Base-by-base conservation (phyloP, 2,113 vertebrate genomes). In the Lagopus muta region DNA sequence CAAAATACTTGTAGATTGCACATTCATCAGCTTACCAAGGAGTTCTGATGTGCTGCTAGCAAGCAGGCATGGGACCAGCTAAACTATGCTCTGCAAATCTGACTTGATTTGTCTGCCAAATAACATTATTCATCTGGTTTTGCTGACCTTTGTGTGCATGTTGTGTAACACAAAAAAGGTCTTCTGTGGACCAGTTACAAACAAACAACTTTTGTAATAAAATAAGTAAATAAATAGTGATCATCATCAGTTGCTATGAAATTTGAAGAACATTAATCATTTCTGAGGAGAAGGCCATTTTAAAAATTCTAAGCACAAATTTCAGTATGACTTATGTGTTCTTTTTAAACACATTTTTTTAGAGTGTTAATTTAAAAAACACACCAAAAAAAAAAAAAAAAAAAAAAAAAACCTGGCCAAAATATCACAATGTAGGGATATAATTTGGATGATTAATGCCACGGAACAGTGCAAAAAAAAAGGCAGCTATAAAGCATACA, bases 401-500 rank as follows among this genome's bases (percentile, higher is more conserved):
- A 52, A 78, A 65, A 77, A 95, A 90, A 90, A 82, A 24, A 52
- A 13, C 11, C 3, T 78, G 50, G 62, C 70, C 79, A 75, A 92
- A 93, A 60, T 74, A 96, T 83, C 64, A 95, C 64, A 95, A 93
- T 50, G 60, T 34, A 84, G 54, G 76, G 82, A 88, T 70, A 71
- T 90, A 92, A 95, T 91, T 94, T 82, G 82, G 79, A 77, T 72
- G 83, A 96, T 96, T 96, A 96, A 96, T 90, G 80, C 76, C 87
- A 30, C 1, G 15, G 83, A 83, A 87, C 18, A 21, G 89, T 76
- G 82, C 72, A 87, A 95, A 96, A 43, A 96, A 43, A 54, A 83
- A 94, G 79, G 84, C 82, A 94, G 72, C 91, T 94, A 28, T 92
- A 92, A 97, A 97, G 95, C 97, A 96, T 96, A 96, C 86, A 43